Conservation (phyloP, 2,888 invertebrate species). For the Leptothorax acervorum region DNA sequence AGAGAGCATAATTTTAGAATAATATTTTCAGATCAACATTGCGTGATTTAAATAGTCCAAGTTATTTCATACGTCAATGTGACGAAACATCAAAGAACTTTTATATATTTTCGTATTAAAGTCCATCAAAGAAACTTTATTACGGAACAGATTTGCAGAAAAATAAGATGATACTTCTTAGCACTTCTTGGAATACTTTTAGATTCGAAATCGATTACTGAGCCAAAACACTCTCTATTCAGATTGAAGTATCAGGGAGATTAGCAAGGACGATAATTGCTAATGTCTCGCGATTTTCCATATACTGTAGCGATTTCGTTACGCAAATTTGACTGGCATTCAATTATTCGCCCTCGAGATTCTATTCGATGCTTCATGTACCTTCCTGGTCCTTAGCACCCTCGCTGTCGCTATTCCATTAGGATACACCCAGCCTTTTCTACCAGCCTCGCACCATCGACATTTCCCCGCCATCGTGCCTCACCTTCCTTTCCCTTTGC, state of each 20-base stretch:
- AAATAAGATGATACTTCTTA: neutral
- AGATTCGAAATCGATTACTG: slow-evolving; percentile 25
- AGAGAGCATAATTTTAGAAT: neutral
- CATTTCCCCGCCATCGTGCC: neutral
- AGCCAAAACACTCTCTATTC: slow-evolving; percentile 4
- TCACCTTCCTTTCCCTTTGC: slow-evolving; percentile 55
- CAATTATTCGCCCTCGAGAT: slow-evolving; percentile 70
- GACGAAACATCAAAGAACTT: neutral
- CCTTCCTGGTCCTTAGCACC: slow-evolving; percentile 52
- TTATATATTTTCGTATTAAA: neutral
- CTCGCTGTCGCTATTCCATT: slow-evolving; percentile 60
- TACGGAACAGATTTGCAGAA: neutral
- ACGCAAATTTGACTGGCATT: slow-evolving; percentile 71
- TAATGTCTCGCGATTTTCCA: slow-evolving; percentile 58
- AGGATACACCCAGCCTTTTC: slow-evolving; percentile 60
- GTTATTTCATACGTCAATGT: neutral
- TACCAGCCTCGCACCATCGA: slow-evolving; percentile 14
- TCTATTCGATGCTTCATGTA: slow-evolving; percentile 64
- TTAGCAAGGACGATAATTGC: slow-evolving; percentile 52
- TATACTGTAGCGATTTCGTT: slow-evolving; percentile 62
- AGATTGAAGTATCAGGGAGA: slow-evolving; percentile 10
- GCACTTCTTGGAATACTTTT: neutral
- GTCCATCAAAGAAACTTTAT: neutral
- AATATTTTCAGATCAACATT: neutral
- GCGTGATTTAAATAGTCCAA: neutral